Evolutionary conservation across 2,888 invertebrate species (phyloP).

Genomic region (Agonopterix alstromeriana): DNA sequence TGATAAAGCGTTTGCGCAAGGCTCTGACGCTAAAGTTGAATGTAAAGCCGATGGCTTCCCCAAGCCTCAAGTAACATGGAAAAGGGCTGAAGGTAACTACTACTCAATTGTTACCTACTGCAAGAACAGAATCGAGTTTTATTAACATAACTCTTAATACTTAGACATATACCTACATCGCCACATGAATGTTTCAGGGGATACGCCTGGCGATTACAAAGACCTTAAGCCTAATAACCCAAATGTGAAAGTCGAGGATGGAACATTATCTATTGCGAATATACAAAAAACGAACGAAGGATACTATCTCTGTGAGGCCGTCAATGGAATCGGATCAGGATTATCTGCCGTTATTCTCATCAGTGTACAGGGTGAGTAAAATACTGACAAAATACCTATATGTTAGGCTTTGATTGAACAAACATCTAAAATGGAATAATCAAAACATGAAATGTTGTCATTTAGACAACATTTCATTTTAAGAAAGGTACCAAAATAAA

Average conservation of each 20-base stretch:
- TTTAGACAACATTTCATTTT: no score
- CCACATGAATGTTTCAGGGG: slow-evolving; percentile 74
- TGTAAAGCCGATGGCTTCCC: slow-evolving; percentile 98
- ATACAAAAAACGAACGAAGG: slow-evolving; percentile 96
- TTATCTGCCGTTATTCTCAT: slow-evolving; percentile 95
- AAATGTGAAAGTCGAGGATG: slow-evolving; percentile 95
- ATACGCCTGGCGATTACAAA: slow-evolving; percentile 94
- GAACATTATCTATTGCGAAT: slow-evolving; percentile 91
- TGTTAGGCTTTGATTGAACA: no score
- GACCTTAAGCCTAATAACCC: slow-evolving; percentile 94
- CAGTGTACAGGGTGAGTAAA: slow-evolving; percentile 88
- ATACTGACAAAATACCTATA: neutral
- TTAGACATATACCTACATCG: neutral
- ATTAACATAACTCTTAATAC: no score
- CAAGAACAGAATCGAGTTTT: no score
- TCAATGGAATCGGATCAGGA: slow-evolving; percentile 96
- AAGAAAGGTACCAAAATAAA: no score
- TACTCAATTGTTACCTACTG: neutral
- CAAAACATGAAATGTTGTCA: no score
- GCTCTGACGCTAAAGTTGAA: slow-evolving; percentile 95
- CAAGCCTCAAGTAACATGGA: slow-evolving; percentile 95
- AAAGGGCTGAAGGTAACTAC: slow-evolving; percentile 90
- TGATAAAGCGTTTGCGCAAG: slow-evolving; percentile 96
- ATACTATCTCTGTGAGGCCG: slow-evolving; percentile 96
- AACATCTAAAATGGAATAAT: no score